Conservation (phyloP, 2,888 invertebrate genomes). For the Dermolepida albohirtum region DNA sequence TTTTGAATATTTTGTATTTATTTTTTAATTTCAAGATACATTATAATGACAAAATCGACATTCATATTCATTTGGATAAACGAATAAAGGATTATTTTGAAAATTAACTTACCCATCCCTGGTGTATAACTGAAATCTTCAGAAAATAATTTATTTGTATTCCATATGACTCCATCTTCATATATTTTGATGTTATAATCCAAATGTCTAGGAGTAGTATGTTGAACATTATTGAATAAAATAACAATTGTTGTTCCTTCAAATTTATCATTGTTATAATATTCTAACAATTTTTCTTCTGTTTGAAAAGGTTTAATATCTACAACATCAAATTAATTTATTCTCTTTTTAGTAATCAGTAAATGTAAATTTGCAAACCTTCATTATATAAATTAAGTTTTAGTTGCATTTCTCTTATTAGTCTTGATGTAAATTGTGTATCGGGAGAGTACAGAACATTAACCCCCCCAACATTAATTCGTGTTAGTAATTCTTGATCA, state of each 20-base stretch:
- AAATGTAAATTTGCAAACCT: slow-evolving; percentile 52
- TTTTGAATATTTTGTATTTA: too few species aligned
- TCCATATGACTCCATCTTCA: slow-evolving; percentile 52
- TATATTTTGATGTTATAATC: slow-evolving; percentile 57
- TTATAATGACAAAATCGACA: too few species aligned
- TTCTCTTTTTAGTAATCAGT: background rate
- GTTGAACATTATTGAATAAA: slow-evolving; percentile 52
- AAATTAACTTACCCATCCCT: slow-evolving; percentile 41
- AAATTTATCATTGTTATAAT: slow-evolving; percentile 49
- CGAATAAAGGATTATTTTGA: too few species aligned
- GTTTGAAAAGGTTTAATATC: slow-evolving; percentile 54
- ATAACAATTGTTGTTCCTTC: slow-evolving; percentile 53
- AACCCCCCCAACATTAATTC: slow-evolving; percentile 46
- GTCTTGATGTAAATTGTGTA: slow-evolving; percentile 53
- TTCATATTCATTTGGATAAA: too few species aligned
- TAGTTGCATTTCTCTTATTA: slow-evolving; percentile 56
- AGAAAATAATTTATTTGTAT: slow-evolving; percentile 52
- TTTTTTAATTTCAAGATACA: too few species aligned
- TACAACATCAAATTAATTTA: slow-evolving; percentile 46
- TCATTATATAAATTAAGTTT: slow-evolving; percentile 56
- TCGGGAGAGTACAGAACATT: slow-evolving; percentile 56
- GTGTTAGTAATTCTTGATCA: slow-evolving; percentile 48
- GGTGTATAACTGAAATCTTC: slow-evolving; percentile 37
- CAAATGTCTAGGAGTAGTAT: slow-evolving; percentile 50
- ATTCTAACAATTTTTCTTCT: slow-evolving; percentile 53